Conservation (phyloP, 2,797 vertebrate genomes). For the Muscicapa striata region DNA sequence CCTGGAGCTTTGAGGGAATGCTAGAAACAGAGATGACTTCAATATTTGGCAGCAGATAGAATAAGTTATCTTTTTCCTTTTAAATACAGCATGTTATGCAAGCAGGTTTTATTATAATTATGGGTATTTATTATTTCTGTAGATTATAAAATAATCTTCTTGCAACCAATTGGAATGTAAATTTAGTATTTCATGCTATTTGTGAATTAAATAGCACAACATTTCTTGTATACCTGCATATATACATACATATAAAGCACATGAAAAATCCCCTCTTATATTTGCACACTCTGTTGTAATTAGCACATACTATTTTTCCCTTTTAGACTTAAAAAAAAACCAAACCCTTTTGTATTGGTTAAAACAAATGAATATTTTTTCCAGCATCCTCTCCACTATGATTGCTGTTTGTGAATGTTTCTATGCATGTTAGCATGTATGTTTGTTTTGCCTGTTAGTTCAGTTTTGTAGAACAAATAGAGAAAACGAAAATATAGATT, state of each 20-base stretch:
- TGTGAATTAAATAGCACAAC: not conserved
- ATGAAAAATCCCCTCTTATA: not conserved
- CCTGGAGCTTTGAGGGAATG: not conserved
- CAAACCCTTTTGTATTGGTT: not conserved
- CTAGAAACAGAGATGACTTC: conserved; percentile 21
- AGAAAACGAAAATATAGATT: conserved; percentile 48
- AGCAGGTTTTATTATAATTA: conserved; percentile 40
- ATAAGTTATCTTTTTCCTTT: conserved; percentile 39
- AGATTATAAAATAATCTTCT: conserved; percentile 13
- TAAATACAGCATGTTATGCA: not conserved
- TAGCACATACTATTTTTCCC: not conserved
- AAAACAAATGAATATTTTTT: conserved; percentile 1
- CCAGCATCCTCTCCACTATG: not conserved
- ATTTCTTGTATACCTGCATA: not conserved
- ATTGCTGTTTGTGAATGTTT: not conserved
- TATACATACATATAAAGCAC: not conserved
- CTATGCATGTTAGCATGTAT: not conserved
- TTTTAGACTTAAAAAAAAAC: not conserved
- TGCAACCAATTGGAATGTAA: conserved; percentile 4
- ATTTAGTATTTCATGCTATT: not conserved
- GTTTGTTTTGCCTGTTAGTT: conserved; percentile 42
- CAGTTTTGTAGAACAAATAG: conserved; percentile 49
- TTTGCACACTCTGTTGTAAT: not conserved
- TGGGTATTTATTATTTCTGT: not conserved
- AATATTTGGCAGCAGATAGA: conserved; percentile 32